Percentiles rank a stretch among this genome's conserved stretches.
Conservation (phyloP, 2,888 invertebrate species). For the Teleogryllus oceanicus region DNA sequence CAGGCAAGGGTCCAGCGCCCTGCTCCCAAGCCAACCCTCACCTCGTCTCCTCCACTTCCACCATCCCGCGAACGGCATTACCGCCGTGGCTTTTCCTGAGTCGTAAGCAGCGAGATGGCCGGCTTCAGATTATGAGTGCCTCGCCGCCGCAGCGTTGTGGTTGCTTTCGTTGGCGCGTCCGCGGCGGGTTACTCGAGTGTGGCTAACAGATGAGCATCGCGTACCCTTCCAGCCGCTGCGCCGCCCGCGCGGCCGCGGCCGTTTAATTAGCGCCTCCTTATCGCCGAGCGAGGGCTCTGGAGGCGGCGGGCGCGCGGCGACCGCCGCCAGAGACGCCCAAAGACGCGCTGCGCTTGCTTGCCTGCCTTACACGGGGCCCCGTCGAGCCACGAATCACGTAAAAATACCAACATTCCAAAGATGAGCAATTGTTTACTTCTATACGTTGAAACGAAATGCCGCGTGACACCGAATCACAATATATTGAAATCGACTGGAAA, state of each 20-base stretch:
- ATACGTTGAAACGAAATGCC: no score
- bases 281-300: background rate
- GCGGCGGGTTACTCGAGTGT: constrained; percentile 28
- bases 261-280: constrained; percentile 10
- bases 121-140: background rate
- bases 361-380: no score
- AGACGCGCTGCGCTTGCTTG: background rate
- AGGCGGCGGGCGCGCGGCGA: background rate
- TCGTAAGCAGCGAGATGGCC: background rate
- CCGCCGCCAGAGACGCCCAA: background rate
- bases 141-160: background rate
- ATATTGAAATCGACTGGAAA: no score
- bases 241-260: background rate
- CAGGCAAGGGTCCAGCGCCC: no score
- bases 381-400: no score
- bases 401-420: no score
- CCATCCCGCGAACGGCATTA: no score
- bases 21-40: no score
- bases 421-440: no score
- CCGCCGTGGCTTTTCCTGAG: no score
- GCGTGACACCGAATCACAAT: no score
- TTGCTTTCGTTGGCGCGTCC: background rate
- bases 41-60: no score
- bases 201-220: constrained; percentile 22
- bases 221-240: background rate